phyloP scores from a whole-genome alignment of 2,888 invertebrate species.

The Lamproptera curius region DNA sequence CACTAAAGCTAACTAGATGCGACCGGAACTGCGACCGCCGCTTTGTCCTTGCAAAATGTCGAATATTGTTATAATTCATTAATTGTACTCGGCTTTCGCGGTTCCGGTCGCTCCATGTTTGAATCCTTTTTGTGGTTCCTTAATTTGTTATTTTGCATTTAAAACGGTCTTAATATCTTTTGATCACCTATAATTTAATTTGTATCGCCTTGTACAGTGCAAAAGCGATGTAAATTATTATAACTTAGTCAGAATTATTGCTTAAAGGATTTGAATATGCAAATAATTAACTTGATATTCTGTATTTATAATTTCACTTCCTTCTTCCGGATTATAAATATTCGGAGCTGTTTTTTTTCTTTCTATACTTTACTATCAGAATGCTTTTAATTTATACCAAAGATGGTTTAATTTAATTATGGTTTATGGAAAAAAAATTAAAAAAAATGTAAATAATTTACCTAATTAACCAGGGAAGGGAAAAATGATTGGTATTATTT shows the following conservation, averaged over 20 bases:
- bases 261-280: neutral
- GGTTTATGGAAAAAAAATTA: neutral
- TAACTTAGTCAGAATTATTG: too few relatives aligned
- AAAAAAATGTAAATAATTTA: neutral
- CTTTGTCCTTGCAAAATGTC: neutral
- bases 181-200: neutral
- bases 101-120: slow-evolving; percentile 9
- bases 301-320: neutral
- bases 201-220: neutral
- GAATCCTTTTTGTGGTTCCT: slow-evolving; percentile 9
- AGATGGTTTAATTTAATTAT: neutral
- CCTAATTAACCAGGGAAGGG: neutral
- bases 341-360: neutral
- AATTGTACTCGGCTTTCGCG: neutral
- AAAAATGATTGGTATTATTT: neutral
- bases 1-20: neutral
- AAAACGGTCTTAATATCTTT: neutral
- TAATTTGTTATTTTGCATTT: neutral
- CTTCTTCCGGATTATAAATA: neutral
- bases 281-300: neutral
- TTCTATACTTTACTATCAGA: neutral
- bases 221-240: neutral
- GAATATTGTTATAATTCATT: neutral
- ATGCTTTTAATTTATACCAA: neutral
- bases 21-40: slow-evolving; percentile 10